Percentiles rank a stretch among this genome's conserved stretches.
These are phyloP conservation scores for Rhyacophila evoluta DNA, from an alignment of 2,888 invertebrate species.

Conservation along the genomic window DNA sequence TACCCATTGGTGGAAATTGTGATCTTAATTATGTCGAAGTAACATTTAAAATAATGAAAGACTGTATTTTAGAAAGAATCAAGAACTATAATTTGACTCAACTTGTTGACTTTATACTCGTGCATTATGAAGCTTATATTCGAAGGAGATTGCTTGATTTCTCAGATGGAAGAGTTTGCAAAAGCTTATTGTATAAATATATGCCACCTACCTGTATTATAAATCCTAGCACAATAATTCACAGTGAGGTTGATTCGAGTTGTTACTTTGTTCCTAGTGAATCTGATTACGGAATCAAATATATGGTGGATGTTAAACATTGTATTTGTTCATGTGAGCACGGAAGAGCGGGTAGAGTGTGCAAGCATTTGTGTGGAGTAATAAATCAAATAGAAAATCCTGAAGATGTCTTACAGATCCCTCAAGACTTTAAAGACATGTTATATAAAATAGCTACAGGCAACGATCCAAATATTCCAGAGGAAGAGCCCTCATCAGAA, in stretches of 20 bases:
- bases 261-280: slow-evolving; percentile 51
- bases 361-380: slow-evolving; percentile 50
- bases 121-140: slow-evolving; percentile 46
- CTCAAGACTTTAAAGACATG: slow-evolving; percentile 48
- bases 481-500: not conserved
- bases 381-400: slow-evolving; percentile 46
- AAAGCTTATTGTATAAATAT: slow-evolving; percentile 47
- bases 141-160: slow-evolving; percentile 43
- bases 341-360: slow-evolving; percentile 41
- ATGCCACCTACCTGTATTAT: slow-evolving; percentile 48
- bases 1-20: slow-evolving; percentile 32
- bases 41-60: slow-evolving; percentile 50
- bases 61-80: slow-evolving; percentile 45
- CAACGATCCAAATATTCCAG: slow-evolving; percentile 29
- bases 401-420: slow-evolving; percentile 28
- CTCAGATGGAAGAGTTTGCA: slow-evolving; percentile 44
- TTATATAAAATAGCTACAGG: slow-evolving; percentile 47
- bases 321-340: slow-evolving; percentile 49
- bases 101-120: slow-evolving; percentile 47
- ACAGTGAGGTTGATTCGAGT: slow-evolving; percentile 39
- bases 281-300: slow-evolving; percentile 47
- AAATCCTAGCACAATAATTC: slow-evolving; percentile 46
- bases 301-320: slow-evolving; percentile 50
- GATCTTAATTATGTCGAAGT: slow-evolving; percentile 44
- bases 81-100: slow-evolving; percentile 44